Conservation (phyloP, 2,797 vertebrate genomes). For the Microtus agrestis region DNA sequence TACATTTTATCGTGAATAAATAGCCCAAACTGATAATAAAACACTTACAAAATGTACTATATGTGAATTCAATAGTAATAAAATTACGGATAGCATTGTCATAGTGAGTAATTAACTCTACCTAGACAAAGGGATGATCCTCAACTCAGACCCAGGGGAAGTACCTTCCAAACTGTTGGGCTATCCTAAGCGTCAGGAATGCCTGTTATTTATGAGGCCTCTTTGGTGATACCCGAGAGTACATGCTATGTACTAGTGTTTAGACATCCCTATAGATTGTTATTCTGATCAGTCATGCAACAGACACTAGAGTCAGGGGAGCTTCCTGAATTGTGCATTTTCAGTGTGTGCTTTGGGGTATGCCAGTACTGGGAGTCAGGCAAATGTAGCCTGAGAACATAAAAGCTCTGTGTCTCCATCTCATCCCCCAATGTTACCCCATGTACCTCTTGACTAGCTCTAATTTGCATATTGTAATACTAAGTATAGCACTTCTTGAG, state of each 20-base stretch:
- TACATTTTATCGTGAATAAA: background rate
- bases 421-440: too few species aligned
- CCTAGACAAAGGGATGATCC: background rate
- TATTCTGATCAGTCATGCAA: background rate
- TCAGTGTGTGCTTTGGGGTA: background rate
- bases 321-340: background rate
- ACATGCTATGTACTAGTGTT: background rate
- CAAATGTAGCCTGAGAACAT: background rate
- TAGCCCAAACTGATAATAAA: background rate
- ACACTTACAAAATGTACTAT: background rate
- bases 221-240: too few species aligned
- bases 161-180: too few species aligned
- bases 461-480: background rate
- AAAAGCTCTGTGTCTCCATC: background rate
- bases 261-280: too few species aligned
- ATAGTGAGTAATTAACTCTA: background rate
- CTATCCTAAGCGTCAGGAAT: background rate
- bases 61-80: background rate
- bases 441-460: background rate
- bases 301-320: background rate
- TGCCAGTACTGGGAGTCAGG: background rate
- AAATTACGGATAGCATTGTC: background rate
- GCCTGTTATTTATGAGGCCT: background rate
- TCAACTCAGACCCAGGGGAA: background rate
- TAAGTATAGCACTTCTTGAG: background rate